A percentile compares a stretch with the other conserved stretches of the same genome.
These are phyloP conservation scores for Pseudochirops cupreus DNA, from an alignment of 2,797 vertebrate genomes.

Conservation along the genomic window DNA sequence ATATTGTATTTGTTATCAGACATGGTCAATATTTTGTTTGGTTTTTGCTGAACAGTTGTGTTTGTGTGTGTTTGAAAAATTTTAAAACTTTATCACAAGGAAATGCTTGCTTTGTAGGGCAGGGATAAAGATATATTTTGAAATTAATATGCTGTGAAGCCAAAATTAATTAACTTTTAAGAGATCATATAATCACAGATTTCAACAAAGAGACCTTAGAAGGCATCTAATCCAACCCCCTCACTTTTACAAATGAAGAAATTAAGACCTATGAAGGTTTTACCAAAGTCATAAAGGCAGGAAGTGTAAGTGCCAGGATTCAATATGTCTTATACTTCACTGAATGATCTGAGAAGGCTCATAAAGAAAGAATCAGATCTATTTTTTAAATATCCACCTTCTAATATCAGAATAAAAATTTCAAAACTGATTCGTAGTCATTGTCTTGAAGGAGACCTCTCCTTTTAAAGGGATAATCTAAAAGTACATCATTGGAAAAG, in stretches of 20 bases:
- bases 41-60: not conserved
- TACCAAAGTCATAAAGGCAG: not conserved
- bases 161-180: not conserved
- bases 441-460: conserved; percentile 9
- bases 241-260: not conserved
- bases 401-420: not conserved
- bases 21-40: not conserved
- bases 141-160: not conserved
- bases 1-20: not conserved
- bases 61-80: not conserved
- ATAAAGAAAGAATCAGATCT: conserved; percentile 18
- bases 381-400: conserved; percentile 28
- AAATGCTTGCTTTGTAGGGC: not conserved
- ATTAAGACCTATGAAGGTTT: not conserved
- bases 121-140: not conserved
- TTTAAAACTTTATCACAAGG: not conserved
- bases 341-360: not conserved
- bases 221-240: not conserved
- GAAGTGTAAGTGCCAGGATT: not conserved
- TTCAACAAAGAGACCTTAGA: not conserved
- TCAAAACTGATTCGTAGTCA: not conserved
- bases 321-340: not conserved
- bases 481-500: not conserved
- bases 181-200: not conserved
- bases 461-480: conserved; percentile 1